These are phyloP conservation scores for Eptesicus fuscus DNA, from an alignment of 2,113 vertebrate species.

Conservation along the genomic window DNA sequence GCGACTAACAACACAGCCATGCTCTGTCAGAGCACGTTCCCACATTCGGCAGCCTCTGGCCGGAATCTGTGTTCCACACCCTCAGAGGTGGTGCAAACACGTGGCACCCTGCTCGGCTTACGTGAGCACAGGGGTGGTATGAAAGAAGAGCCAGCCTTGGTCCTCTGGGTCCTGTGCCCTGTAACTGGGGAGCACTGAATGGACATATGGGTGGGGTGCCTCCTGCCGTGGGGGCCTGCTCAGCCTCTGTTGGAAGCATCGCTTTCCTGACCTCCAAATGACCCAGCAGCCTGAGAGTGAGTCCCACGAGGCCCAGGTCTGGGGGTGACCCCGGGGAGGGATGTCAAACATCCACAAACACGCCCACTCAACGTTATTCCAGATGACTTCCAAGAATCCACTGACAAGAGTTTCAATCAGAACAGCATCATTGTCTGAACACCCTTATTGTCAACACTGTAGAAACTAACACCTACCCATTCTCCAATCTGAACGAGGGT, in stretches of 20 bases:
- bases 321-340: too few species aligned
- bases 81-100: background rate
- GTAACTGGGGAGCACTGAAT: rapidly evolving
- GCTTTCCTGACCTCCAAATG: rapidly evolving
- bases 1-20: background rate
- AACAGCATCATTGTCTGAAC: too few species aligned
- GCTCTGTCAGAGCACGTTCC: too few species aligned
- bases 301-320: background rate
- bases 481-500: background rate
- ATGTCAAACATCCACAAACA: background rate
- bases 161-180: too few species aligned
- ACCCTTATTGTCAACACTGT: background rate
- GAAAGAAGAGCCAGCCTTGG: too few species aligned
- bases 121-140: rapidly evolving
- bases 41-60: too few species aligned
- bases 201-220: too few species aligned
- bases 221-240: background rate
- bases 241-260: background rate
- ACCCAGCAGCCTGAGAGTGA: background rate
- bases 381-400: too few species aligned
- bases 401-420: background rate
- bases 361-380: background rate
- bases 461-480: background rate
- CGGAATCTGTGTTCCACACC: background rate
- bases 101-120: rapidly evolving